These are phyloP conservation scores for Todiramphus saurophagus DNA, from an alignment of 2,113 vertebrate species.

Conservation along the genomic window DNA sequence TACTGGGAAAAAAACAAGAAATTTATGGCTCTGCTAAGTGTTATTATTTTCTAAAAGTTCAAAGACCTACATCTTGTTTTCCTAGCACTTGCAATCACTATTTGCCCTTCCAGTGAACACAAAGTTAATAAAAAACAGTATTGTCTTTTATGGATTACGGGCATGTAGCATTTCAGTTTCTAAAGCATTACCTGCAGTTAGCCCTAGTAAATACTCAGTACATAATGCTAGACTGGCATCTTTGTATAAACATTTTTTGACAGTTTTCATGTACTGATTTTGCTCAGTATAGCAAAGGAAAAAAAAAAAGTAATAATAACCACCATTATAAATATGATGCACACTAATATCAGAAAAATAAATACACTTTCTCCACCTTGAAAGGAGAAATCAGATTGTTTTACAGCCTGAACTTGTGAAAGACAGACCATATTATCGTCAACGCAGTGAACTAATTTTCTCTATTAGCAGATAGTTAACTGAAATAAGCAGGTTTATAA, in stretches of 20 bases:
- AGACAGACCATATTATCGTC: not conserved
- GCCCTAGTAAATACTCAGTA: not conserved
- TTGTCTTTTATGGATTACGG: not conserved
- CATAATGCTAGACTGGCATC: not conserved
- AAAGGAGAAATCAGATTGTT: not conserved
- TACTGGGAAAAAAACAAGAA: not conserved
- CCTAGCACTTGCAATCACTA: not conserved
- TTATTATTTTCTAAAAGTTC: not conserved
- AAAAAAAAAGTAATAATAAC: not conserved
- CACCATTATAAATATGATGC: not conserved
- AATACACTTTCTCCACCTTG: not conserved
- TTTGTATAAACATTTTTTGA: not conserved
- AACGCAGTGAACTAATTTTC: not conserved
- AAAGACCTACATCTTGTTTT: not conserved
- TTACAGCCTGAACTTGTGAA: not conserved
- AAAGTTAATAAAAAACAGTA: not conserved
- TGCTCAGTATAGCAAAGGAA: not conserved
- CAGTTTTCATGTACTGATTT: not conserved
- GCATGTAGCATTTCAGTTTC: not conserved
- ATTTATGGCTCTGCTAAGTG: not conserved
- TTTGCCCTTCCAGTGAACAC: not conserved
- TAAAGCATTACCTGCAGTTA: not conserved
- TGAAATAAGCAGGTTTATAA: not conserved
- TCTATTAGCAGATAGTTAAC: not conserved
- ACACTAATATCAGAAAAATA: not conserved